A percentile compares a stretch with the other conserved stretches of the same genome.
Conservation (phyloP, 2,113 vertebrate genomes). For the Saccopteryx leptura region DNA sequence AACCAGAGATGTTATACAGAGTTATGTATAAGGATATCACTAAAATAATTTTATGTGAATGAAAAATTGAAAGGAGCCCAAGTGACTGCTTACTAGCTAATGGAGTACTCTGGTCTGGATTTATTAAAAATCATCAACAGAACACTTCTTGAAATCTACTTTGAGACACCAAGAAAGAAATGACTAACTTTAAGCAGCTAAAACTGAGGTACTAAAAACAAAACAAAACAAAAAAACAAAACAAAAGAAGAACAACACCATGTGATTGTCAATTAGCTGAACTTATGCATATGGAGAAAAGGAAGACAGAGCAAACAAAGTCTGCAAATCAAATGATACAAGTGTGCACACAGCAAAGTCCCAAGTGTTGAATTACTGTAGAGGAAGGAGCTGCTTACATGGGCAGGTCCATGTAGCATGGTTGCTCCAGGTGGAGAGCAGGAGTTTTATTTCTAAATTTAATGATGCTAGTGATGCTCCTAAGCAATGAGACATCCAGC, state of each 20-base stretch:
- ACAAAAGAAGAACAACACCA: not conserved
- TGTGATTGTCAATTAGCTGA: not conserved
- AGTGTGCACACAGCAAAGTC: not conserved
- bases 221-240: no score
- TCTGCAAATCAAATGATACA: not conserved
- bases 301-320: not conserved
- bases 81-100: not conserved
- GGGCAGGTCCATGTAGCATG: not conserved
- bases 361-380: not conserved
- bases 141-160: not conserved
- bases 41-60: not conserved
- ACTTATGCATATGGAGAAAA: not conserved
- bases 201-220: not conserved
- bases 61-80: not conserved
- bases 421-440: not conserved
- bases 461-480: not conserved
- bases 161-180: conserved; percentile 1
- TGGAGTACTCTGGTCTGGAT: not conserved
- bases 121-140: not conserved
- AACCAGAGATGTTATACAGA: not conserved
- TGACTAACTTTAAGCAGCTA: not conserved
- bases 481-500: not conserved
- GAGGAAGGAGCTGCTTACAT: no score
- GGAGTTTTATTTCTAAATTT: not conserved
- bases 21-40: not conserved